Percentiles rank a stretch among this genome's conserved stretches.
These are phyloP conservation scores for Porites australiensis DNA, from an alignment of 64 coral and sea anemone genomes.

Conservation along the genomic window DNA sequence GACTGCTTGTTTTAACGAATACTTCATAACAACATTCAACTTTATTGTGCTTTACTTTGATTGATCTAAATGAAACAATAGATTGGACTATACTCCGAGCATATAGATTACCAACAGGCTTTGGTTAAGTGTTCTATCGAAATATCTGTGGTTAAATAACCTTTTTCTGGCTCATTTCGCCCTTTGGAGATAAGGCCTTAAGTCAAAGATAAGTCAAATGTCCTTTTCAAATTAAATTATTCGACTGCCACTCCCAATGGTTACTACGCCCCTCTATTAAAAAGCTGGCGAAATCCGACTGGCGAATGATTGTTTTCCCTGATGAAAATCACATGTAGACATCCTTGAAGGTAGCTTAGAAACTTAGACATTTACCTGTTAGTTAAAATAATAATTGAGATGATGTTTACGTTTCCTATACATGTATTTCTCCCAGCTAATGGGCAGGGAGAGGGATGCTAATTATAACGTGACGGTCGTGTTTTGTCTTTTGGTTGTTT, in stretches of 20 bases:
- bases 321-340: not conserved
- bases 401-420: not conserved
- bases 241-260: not conserved
- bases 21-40: not conserved
- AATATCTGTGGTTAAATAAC: not conserved
- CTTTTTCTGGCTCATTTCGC: not conserved
- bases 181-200: not conserved
- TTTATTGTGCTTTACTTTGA: not conserved
- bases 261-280: not conserved
- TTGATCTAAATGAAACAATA: not conserved
- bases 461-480: no score
- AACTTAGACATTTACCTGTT: not conserved
- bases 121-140: not conserved
- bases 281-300: not conserved
- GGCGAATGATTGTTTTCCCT: not conserved
- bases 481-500: no score
- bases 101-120: not conserved
- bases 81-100: not conserved
- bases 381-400: not conserved
- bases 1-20: not conserved
- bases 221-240: not conserved
- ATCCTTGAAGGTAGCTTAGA: not conserved
- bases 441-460: no score
- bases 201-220: not conserved
- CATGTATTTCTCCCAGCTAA: not conserved